Conservation (phyloP, 1,140 invertebrate genomes). For the Drosophila lacteicornis region DNA sequence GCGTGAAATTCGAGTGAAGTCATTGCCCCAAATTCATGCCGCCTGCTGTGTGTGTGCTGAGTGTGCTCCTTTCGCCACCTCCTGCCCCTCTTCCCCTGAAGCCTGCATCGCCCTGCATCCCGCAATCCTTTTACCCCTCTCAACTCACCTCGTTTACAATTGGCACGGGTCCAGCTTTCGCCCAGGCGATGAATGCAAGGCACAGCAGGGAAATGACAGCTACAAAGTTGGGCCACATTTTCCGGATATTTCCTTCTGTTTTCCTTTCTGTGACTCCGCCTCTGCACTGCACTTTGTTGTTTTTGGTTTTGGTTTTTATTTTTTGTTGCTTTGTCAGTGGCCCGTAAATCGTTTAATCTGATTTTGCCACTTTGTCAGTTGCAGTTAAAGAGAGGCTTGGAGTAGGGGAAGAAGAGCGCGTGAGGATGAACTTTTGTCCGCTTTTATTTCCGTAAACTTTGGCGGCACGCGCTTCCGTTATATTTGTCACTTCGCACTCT, state of each 20-base stretch:
- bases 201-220: conserved; percentile 66
- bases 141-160: conserved; percentile 83
- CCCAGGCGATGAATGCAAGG: conserved; percentile 69
- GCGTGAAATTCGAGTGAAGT: conserved; percentile 35
- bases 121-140: conserved; percentile 5
- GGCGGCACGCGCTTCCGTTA: conserved; percentile 74
- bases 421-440: conserved; percentile 55
- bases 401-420: conserved; percentile 2
- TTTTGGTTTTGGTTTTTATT: neutral
- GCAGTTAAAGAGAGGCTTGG: conserved; percentile 22
- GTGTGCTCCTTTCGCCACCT: conserved; percentile 27
- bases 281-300: conserved; percentile 19
- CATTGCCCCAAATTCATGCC: conserved; percentile 60
- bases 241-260: conserved; percentile 24
- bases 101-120: conserved; percentile 4
- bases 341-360: conserved; percentile 49
- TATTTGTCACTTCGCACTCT: conserved; percentile 23
- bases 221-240: conserved; percentile 77
- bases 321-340: conserved; percentile 14
- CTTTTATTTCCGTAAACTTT: conserved; percentile 81
- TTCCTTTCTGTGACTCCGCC: neutral
- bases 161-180: conserved; percentile 81
- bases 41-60: conserved; percentile 19
- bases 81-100: neutral
- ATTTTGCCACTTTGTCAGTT: conserved; percentile 35